Base-by-base conservation (phyloP, 2,113 vertebrate genomes). In the Scartelaos histophorus region DNA sequence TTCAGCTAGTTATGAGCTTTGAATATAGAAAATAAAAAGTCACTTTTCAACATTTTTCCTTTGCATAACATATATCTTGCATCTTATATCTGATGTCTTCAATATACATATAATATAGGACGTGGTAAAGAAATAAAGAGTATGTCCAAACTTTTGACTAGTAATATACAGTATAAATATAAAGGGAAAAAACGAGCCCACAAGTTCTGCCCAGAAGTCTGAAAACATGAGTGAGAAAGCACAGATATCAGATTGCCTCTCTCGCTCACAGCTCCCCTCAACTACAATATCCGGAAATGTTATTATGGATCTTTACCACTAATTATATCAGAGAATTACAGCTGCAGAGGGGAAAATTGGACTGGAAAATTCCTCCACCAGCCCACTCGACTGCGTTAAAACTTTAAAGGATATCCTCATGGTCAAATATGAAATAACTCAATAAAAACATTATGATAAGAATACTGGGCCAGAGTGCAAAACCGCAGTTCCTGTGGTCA, bases 231-330 rank as follows among this genome's bases (percentile, higher is more conserved):
- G 34, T 35, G 34, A 64, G 60, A 38, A 17, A 64, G 34, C 38
- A 34, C 19, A 2, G 34, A 35, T 64, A 64, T 64, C 61, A 38
- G 34, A 38, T 64, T 64, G 2, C 61, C 34, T 64, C 60, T 62
- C 61, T 38, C 61, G n/a, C 61, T 38, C 58, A 38, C 3, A 19
- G 9, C 34, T 34, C 34, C n/a, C 34, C 17, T 64, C 16, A 35
- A 12, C 34, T 43, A 64, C 34, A 64, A 64, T 64, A 64, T 38
- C 61, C 61, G 61, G 61, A 64, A 64, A 64, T 64, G 61, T 64
- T 64, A 43, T 64, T 64, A 64, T 64, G 34, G 61, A 64, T 64
- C 34, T 35, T 62, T 64, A 38, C 60, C 25, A 29, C 60, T 62
- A 64, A 64, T 38, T 35, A 64, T 38, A 64, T 64, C 61, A 64